Base-by-base conservation (phyloP, 2,888 invertebrate genomes). In the Synergus itoensis region DNA sequence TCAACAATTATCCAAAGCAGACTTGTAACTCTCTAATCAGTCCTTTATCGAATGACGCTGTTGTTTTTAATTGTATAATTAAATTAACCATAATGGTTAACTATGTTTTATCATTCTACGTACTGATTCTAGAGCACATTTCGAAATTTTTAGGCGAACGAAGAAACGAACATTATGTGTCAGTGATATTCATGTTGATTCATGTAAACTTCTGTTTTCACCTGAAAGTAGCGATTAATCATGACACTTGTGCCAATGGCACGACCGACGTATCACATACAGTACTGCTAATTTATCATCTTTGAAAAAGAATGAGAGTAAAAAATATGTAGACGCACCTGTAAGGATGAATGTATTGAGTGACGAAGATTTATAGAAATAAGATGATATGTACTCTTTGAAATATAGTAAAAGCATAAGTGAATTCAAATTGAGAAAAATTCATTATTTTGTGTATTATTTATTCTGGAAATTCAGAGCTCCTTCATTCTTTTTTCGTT, bases 351-450 rank as follows among this genome's bases (percentile, higher is more conserved):
- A 60, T 79, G 78, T 76, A 43, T 69, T 18, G 64, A 82, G 65
- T 77, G 76, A 79, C 64, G 77, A 79, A 82, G 81, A 77, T 82
- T 81, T 81, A 80, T 86, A 85, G 85, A 77, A 77, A 79, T 86
- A 87, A 87, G 86, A 84, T 84, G 81, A 85, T 85, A 85, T 87
- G 87, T 87, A 86, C 84, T 85, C 84, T 83, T 79, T 85, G 83
- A 87, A 87, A 86, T 85, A 85, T 86, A 87, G 82, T 80, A 84
- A 85, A 84, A 82, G 77, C 82, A 82, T 82, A 84, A 84, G 80
- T 82, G 83, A 84, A 83, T 80, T 80, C 76, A 77, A 79, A 81
- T 80, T 82, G 60, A 79, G 75, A 53, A 73, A 48, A 53, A 53
- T 28, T 73, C 11, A 28, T 53, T 16, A 21, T 48, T 69, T 3